phyloP scores from a whole-genome alignment of 1,140 invertebrate genomes.

The Drosophila insularis region DNA sequence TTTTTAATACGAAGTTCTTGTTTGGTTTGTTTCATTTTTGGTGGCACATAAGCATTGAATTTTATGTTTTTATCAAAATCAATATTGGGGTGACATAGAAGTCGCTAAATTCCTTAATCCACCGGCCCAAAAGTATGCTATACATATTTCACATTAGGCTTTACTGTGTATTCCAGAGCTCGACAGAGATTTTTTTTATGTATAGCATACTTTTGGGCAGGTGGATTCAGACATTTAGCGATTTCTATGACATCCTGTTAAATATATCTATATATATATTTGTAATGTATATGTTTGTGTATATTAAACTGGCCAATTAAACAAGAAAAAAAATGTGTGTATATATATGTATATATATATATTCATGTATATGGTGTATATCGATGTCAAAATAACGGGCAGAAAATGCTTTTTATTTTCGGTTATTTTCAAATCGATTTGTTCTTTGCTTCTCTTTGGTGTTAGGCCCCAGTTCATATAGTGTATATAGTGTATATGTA shows the following conservation, averaged over 20 bases:
- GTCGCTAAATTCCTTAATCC: no score
- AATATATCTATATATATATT: slow-evolving; percentile 22
- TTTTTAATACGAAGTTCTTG: slow-evolving; percentile 16
- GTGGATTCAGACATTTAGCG: no score
- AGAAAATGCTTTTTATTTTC: slow-evolving; percentile 1
- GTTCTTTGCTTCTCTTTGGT: neutral
- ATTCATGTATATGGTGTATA: neutral
- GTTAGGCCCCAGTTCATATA: slow-evolving; percentile 10
- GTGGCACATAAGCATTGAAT: slow-evolving; percentile 39
- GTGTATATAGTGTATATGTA: slow-evolving; percentile 46
- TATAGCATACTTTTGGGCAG: slow-evolving; percentile 7
- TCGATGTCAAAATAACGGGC: slow-evolving; percentile 21
- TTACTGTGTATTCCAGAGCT: no score
- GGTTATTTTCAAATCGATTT: slow-evolving; percentile 3
- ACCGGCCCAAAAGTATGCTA: no score
- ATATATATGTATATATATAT: neutral
- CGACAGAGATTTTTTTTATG: no score
- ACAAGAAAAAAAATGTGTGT: slow-evolving; percentile 9
- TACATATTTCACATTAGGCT: no score
- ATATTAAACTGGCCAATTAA: slow-evolving; percentile 1
- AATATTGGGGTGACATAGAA: slow-evolving; percentile 16
- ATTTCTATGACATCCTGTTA: no score
- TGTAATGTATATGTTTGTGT: slow-evolving; percentile 6
- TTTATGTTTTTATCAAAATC: slow-evolving; percentile 51
- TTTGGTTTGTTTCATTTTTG: slow-evolving; percentile 24